phyloP scores from a whole-genome alignment of 2,888 invertebrate genomes.

The Achlya flavicornis region DNA sequence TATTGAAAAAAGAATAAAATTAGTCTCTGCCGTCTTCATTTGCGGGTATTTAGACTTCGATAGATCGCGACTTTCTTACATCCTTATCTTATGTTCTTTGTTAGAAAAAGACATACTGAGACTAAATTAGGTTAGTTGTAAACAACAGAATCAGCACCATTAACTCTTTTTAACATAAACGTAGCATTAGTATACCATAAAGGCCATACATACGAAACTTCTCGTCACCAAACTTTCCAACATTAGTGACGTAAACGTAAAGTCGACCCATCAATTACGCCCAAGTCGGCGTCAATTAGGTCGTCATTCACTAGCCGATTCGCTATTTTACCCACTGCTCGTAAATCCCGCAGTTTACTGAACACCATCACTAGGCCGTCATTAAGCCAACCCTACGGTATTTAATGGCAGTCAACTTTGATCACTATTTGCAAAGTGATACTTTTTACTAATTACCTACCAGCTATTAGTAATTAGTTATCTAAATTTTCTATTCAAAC shows the following conservation, averaged over 20 bases:
- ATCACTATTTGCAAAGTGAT: neutral
- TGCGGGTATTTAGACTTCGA: no score
- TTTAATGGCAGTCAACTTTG: neutral
- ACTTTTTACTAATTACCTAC: neutral
- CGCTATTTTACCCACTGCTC: slow-evolving; percentile 25
- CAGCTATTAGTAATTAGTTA: neutral
- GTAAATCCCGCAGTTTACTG: slow-evolving; percentile 11
- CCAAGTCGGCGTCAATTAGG: slow-evolving; percentile 8
- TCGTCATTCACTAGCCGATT: slow-evolving; percentile 16
- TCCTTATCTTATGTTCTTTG: no score
- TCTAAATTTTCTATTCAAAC: neutral
- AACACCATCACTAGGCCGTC: slow-evolving; percentile 1
- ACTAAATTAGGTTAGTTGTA: no score
- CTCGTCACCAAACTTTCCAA: neutral
- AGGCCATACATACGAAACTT: neutral
- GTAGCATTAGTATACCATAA: no score
- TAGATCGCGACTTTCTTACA: no score
- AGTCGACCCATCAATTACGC: slow-evolving; percentile 5
- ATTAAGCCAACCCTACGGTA: neutral
- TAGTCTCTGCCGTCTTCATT: no score
- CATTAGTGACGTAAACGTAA: neutral
- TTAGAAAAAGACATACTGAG: no score
- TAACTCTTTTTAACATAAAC: no score
- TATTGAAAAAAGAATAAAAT: no score
- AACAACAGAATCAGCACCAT: no score